phyloP scores from a whole-genome alignment of 2,888 invertebrate genomes.

The Rotaria sp. region DNA sequence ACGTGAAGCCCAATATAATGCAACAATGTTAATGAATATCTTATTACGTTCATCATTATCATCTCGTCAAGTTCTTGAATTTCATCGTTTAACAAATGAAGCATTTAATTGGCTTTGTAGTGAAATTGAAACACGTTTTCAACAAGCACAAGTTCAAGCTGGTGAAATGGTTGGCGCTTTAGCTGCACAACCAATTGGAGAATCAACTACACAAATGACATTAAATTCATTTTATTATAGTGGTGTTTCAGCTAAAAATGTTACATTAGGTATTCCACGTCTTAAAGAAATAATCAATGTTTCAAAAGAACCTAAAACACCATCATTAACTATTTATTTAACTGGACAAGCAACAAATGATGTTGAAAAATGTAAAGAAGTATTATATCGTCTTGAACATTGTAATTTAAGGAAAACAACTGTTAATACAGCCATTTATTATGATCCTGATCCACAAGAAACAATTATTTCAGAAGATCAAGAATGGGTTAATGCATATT shows the following conservation, averaged over 20 bases:
- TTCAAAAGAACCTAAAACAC: conserved; percentile 96
- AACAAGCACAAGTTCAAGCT: conserved; percentile 75
- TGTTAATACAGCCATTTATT: conserved; percentile 95
- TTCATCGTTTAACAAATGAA: conserved; percentile 82
- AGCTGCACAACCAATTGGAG: conserved; percentile 95
- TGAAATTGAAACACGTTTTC: conserved; percentile 95
- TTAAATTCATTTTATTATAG: conserved; percentile 98
- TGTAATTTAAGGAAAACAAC: conserved; percentile 90
- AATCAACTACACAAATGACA: conserved; percentile 99
- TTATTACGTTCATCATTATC: conserved; percentile 79
- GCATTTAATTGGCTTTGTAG: conserved; percentile 99
- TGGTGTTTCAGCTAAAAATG: conserved; percentile 99
- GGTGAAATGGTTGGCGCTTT: conserved; percentile 99
- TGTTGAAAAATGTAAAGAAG: conserved; percentile 98
- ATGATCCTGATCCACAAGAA: conserved; percentile 93
- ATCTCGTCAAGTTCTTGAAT: conserved; percentile 89
- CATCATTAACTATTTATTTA: conserved; percentile 92
- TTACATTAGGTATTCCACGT: conserved; percentile 96
- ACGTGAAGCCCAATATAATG: conserved; percentile 93
- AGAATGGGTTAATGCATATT: conserved; percentile 97
- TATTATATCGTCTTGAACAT: conserved; percentile 90
- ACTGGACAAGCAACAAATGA: conserved; percentile 95
- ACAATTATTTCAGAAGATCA: conserved; percentile 98
- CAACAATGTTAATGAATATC: conserved; percentile 90
- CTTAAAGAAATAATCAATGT: conserved; percentile 89